A percentile compares a stretch with the other conserved stretches of the same genome.
Evolutionary conservation across 1,140 invertebrate genomes (phyloP).

Genomic region (Cepaea nemoralis): DNA sequence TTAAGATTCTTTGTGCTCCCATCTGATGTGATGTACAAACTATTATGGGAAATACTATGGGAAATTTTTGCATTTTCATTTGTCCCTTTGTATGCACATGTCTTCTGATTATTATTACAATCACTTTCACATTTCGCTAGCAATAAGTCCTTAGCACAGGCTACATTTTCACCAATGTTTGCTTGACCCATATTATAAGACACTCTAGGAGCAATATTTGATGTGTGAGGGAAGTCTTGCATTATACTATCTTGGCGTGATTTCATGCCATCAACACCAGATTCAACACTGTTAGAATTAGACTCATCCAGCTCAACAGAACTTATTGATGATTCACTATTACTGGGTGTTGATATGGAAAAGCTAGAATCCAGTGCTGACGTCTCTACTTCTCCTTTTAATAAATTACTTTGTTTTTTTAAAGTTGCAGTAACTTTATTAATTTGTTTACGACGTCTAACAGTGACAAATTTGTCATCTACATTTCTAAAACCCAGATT

Average conservation of each 20-base stretch:
- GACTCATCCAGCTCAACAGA: slow-evolving; percentile 59
- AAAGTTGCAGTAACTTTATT: neutral
- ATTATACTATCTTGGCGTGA: slow-evolving; percentile 62
- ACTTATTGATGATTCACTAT: slow-evolving; percentile 57
- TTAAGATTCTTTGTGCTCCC: neutral
- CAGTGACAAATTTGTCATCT: slow-evolving; percentile 64
- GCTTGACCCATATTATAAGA: neutral
- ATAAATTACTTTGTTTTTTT: neutral
- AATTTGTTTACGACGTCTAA: neutral
- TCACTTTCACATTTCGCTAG: too few species aligned
- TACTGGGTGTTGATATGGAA: slow-evolving; percentile 66
- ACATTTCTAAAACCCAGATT: slow-evolving; percentile 50
- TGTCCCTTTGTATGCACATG: neutral
- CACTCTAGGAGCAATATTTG: neutral
- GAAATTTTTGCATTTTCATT: neutral
- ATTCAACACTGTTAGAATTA: slow-evolving; percentile 31
- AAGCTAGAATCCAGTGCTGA: slow-evolving; percentile 56
- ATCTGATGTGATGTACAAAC: neutral
- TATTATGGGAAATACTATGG: neutral
- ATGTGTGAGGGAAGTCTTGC: slow-evolving; percentile 53
- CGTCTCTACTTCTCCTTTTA: neutral
- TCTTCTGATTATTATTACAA: too few species aligned
- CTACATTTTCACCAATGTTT: neutral
- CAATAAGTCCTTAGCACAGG: too few species aligned
- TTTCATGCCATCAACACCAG: slow-evolving; percentile 48